Evolutionary conservation across 1,140 invertebrate species (phyloP).

Genomic region (Zaprionus tsacasi): DNA sequence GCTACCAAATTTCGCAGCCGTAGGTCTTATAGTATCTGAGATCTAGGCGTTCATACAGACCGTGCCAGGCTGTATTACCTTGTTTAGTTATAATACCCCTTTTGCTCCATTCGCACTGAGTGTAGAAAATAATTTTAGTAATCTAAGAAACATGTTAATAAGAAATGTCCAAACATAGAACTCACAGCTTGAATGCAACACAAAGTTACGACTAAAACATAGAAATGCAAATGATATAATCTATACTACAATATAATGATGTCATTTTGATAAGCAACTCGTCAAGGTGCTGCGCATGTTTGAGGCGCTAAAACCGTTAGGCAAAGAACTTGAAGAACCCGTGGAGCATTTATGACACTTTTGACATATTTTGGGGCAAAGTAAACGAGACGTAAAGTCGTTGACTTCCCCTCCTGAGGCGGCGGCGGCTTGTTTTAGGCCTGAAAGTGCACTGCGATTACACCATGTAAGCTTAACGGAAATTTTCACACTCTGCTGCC

Average conservation of each 20-base stretch:
- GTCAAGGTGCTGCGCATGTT: not conserved
- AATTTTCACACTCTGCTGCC: constrained; percentile 62
- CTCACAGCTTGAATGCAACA: constrained; percentile 14
- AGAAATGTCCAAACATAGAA: not conserved
- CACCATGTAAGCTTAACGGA: constrained; percentile 59
- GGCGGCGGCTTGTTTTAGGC: constrained; percentile 12
- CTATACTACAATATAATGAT: constrained; percentile 9
- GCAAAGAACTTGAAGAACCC: constrained; percentile 8
- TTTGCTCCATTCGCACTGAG: too few species aligned
- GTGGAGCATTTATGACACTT: constrained; percentile 30
- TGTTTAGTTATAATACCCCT: too few species aligned
- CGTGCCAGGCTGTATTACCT: too few species aligned
- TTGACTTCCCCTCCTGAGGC: constrained; percentile 1
- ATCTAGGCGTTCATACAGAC: too few species aligned
- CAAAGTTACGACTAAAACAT: constrained; percentile 8
- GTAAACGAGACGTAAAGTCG: constrained; percentile 11
- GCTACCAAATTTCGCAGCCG: too few species aligned
- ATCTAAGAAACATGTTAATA: constrained; percentile 1
- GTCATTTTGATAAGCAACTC: constrained; percentile 49
- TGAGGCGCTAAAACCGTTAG: constrained; percentile 61
- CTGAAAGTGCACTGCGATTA: constrained; percentile 26
- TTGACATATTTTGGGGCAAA: constrained; percentile 39
- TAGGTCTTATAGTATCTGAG: too few species aligned
- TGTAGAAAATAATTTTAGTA: not conserved
- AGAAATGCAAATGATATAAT: constrained; percentile 61